These are phyloP conservation scores for Nestor notabilis DNA, from an alignment of 2,113 vertebrate species.

Conservation along the genomic window DNA sequence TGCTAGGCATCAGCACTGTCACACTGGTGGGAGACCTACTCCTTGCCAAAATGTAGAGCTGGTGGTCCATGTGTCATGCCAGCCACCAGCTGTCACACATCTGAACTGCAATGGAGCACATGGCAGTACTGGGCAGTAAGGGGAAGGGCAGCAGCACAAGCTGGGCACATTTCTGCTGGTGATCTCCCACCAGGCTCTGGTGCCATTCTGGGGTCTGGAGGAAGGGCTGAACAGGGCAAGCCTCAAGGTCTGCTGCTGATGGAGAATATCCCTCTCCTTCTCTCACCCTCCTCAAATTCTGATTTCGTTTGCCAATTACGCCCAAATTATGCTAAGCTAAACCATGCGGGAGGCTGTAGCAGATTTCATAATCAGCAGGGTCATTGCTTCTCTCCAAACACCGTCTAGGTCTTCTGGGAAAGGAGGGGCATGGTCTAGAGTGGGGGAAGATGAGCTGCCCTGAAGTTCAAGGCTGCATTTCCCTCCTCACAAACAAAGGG, in stretches of 20 bases:
- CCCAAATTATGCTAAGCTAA: neutral
- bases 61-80: neutral
- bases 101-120: too few species aligned
- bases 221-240: neutral
- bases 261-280: neutral
- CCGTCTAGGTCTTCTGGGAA: neutral
- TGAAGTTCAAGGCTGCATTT: neutral
- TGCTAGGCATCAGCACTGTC: neutral
- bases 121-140: neutral
- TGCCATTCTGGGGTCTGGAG: accelerated
- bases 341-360: neutral
- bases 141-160: neutral
- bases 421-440: neutral
- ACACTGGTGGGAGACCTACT: neutral
- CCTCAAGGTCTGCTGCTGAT: neutral
- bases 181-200: neutral
- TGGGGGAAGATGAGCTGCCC: neutral
- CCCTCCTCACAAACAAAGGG: neutral
- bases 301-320: neutral
- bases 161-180: neutral
- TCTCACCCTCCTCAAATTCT: neutral
- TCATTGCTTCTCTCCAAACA: neutral
- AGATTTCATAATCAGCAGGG: neutral
- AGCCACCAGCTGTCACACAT: neutral
- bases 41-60: neutral